phyloP scores from a whole-genome alignment of 1,140 invertebrate species.

The Grapholita molesta region DNA sequence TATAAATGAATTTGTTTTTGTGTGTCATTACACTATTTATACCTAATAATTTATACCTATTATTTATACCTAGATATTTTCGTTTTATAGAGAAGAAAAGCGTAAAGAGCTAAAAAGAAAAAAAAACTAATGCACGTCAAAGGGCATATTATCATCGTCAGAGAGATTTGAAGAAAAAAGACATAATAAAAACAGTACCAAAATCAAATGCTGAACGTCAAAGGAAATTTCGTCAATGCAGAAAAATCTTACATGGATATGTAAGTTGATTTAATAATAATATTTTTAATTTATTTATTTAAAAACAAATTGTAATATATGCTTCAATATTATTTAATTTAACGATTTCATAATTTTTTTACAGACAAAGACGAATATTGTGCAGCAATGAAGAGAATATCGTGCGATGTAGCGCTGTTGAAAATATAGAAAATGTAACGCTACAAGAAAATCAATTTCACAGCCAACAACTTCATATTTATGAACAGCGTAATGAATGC shows the following conservation, averaged over 20 bases:
- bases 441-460: constrained; percentile 29
- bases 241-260: constrained; percentile 33
- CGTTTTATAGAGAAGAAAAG: constrained; percentile 36
- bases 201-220: constrained; percentile 38
- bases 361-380: constrained; percentile 31
- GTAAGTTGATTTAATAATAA: constrained; percentile 38
- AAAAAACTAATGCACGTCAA: constrained; percentile 36
- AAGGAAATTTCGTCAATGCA: constrained; percentile 36
- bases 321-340: constrained; percentile 34
- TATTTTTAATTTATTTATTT: constrained; percentile 1
- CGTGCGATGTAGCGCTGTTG: constrained; percentile 28
- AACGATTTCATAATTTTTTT: constrained; percentile 29
- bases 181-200: constrained; percentile 26
- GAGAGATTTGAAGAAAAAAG: constrained; percentile 38
- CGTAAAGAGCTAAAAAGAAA: constrained; percentile 33
- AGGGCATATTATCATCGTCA: constrained; percentile 40
- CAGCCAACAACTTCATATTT: constrained; percentile 36
- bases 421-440: constrained; percentile 32
- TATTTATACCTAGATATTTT: too few relatives aligned
- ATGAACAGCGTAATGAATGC: constrained; percentile 35
- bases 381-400: constrained; percentile 31
- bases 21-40: too few relatives aligned
- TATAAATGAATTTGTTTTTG: too few relatives aligned
- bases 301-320: constrained; percentile 30
- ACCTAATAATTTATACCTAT: too few relatives aligned